phyloP scores from a whole-genome alignment of 1,140 invertebrate species.

The Asobara japonica region DNA sequence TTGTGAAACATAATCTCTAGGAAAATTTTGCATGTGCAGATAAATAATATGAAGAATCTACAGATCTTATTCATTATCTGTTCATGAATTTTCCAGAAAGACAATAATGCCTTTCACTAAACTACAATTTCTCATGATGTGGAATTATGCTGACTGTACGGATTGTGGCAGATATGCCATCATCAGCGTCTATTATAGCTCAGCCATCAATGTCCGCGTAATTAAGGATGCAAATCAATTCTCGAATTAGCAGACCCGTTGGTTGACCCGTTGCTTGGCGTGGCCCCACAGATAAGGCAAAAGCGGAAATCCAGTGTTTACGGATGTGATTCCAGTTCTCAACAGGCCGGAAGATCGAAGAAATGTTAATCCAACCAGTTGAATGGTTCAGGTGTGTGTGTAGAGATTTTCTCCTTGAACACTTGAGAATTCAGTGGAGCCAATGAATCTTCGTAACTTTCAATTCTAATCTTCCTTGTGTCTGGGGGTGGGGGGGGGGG shows the following conservation, averaged over 20 bases:
- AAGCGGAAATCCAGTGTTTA: conserved; percentile 3
- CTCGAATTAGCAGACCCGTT: not conserved
- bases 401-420: not conserved
- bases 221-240: conserved; percentile 12
- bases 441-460: conserved; percentile 6
- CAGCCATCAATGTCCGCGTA: not conserved
- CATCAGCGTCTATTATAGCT: not conserved
- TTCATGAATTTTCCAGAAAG: too few species aligned
- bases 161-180: not conserved
- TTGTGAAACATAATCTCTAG: too few species aligned
- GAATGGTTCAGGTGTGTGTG: not conserved
- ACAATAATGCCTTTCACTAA: too few species aligned
- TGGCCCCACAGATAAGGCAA: conserved; percentile 4
- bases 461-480: conserved; percentile 8
- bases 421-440: not conserved
- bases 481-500: not conserved
- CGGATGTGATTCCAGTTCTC: conserved; percentile 10
- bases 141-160: not conserved
- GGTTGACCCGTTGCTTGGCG: not conserved
- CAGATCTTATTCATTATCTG: too few species aligned
- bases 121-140: not conserved
- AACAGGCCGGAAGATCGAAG: not conserved
- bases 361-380: conserved; percentile 1
- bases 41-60: too few species aligned
- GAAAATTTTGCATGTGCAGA: too few species aligned